Evolutionary conservation across 2,113 vertebrate genomes (phyloP), one percentile per base, ranked within the genome.

Genomic region (Prunella himalayana): DNA sequence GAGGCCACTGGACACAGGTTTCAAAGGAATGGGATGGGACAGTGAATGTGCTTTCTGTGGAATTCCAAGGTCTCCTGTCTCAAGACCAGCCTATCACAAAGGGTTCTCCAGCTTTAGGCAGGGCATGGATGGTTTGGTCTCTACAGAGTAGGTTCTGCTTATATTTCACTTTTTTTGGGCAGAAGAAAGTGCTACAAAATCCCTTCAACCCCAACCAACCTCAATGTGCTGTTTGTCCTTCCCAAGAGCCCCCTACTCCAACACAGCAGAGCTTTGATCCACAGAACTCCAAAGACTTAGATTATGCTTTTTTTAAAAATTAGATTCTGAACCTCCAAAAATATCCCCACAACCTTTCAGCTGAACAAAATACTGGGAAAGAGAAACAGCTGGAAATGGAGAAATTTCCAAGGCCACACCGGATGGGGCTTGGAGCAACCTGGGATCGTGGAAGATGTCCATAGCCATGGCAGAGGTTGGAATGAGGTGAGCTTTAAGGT

Each of bases 341-440:
- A 15, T 1, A 92, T 3, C 31, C 15, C 47, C 56, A 47, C 11
- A 6, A 8, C 17, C 44, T 78, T 47, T 33, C 49, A 64, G 47
- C 22, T 0, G 6, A 71, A 33, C 0, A 6, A 84, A 78, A 54
- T 1, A 10, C 18, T 28, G 39, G 47, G 6, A 53, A 69, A 59
- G 1, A 68, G 45, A 45, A 28, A 75, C 4, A 54, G 22, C 27
- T 50, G 53, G 54, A 86, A 79, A 56, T 0, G 1, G 33, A n/a
- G 50, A 54, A 3, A 19, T 35, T 45, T 73, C 27, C 70, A 53
- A 47, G n/a, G 30, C 45, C 45, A 75, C 13, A 27, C 0, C 22
- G n/a, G n/a, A 75, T 8, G 14, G 24, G 24, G n/a, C 24, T 60
- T 53, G 30, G 47, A 89, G 11, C 24, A 68, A 9, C 5, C 16